Percentiles rank a stretch among this genome's conserved stretches.
Evolutionary conservation across 2,888 invertebrate genomes (phyloP).

Genomic region (Marronus borbonicus): DNA sequence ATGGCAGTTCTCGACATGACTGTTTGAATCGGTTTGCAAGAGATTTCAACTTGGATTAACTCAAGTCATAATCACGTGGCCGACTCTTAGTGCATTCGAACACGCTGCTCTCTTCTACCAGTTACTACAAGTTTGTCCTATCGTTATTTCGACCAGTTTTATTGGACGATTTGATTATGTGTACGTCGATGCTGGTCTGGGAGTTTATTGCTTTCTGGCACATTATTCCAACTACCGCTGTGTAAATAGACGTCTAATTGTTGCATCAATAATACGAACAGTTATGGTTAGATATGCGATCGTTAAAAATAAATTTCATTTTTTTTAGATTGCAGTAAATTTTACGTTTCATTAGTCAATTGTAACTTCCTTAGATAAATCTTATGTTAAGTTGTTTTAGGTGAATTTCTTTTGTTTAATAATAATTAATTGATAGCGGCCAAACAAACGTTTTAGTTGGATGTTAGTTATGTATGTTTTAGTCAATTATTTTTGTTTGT

Average conservation of each 20-base stretch:
- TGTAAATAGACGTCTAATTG: neutral
- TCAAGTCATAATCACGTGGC: slow-evolving; percentile 67
- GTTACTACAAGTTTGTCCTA: slow-evolving; percentile 31
- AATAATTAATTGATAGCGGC: no score
- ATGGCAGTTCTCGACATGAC: slow-evolving; percentile 68
- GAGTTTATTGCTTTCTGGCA: slow-evolving; percentile 37
- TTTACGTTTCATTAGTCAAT: no score
- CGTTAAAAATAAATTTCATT: no score
- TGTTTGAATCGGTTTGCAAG: slow-evolving; percentile 68
- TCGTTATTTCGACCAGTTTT: slow-evolving; percentile 47
- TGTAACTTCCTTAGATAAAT: no score
- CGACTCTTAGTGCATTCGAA: slow-evolving; percentile 50
- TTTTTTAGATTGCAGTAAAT: no score
- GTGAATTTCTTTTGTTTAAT: no score
- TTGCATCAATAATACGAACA: no score
- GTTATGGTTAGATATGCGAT: no score
- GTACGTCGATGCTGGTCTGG: slow-evolving; percentile 19
- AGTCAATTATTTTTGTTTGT: no score
- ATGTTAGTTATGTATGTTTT: no score
- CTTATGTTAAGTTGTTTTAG: no score
- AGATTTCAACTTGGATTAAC: slow-evolving; percentile 69
- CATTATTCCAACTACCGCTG: slow-evolving; percentile 23
- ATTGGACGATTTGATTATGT: slow-evolving; percentile 48
- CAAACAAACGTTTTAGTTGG: no score
- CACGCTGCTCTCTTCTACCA: slow-evolving; percentile 6